Conservation (phyloP, 2,113 vertebrate species). For the Aix galericulata region DNA sequence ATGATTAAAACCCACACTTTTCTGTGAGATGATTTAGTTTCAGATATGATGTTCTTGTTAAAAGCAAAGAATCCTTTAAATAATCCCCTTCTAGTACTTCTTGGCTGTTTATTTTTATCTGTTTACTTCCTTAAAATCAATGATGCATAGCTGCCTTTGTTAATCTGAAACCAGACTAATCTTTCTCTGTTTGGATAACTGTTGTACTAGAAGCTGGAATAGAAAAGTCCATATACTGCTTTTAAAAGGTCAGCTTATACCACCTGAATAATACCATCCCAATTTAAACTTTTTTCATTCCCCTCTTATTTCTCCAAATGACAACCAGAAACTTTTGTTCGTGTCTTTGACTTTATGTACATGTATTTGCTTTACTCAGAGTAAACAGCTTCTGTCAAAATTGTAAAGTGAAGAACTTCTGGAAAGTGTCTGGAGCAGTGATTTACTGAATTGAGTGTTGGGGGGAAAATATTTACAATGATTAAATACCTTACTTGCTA, state of each 20-base stretch:
- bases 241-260: background rate
- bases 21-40: background rate
- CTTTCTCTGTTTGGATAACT: background rate
- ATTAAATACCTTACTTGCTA: background rate
- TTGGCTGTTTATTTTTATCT: background rate
- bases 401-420: background rate
- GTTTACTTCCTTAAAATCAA: background rate
- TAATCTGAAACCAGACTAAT: background rate
- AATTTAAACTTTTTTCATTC: background rate
- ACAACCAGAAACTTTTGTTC: background rate
- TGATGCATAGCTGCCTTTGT: background rate
- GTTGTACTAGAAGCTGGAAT: background rate
- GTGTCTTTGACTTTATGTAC: accelerated
- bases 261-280: background rate
- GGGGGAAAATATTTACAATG: background rate
- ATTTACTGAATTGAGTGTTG: background rate
- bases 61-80: background rate
- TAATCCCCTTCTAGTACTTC: background rate
- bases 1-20: background rate
- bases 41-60: background rate
- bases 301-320: accelerated
- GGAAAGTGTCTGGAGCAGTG: background rate
- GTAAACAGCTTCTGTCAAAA: background rate
- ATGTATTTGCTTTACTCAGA: background rate
- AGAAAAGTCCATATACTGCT: background rate